Conservation (phyloP, 1,140 invertebrate species). For the Drosophila truncata region DNA sequence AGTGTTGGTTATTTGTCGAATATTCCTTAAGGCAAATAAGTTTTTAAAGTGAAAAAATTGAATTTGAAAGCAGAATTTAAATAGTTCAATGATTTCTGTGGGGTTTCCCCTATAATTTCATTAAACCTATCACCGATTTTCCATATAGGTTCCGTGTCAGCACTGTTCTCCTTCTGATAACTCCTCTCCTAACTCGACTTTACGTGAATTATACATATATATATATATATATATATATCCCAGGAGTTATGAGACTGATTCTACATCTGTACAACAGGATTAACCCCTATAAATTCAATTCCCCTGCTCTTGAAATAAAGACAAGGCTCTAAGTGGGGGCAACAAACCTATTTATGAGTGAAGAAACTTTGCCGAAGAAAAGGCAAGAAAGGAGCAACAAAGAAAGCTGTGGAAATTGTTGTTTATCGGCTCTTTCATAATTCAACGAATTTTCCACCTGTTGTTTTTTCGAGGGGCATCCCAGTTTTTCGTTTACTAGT, state of each 20-base stretch:
- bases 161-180: conserved; percentile 6
- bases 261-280: conserved; percentile 30
- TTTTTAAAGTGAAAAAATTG: background rate
- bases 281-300: conserved; percentile 53
- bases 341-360: conserved; percentile 48
- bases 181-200: conserved; percentile 67
- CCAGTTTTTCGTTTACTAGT: conserved; percentile 25
- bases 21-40: background rate
- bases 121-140: background rate
- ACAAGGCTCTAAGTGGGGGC: conserved; percentile 28
- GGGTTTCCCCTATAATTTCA: background rate
- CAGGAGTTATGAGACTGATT: conserved; percentile 30
- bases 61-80: background rate
- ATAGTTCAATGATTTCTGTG: background rate
- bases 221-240: background rate
- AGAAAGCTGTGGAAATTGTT: conserved; percentile 9
- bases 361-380: conserved; percentile 58
- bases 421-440: conserved; percentile 32
- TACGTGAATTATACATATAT: conserved; percentile 28
- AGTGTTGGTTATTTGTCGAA: background rate
- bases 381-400: conserved; percentile 41
- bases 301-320: background rate
- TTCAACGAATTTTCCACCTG: conserved; percentile 40
- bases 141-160: background rate
- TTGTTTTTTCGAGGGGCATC: conserved; percentile 27